A percentile compares a stretch with the other conserved stretches of the same genome.
Conservation (phyloP, 2,797 vertebrate genomes). For the Gallinago nigripennis region DNA sequence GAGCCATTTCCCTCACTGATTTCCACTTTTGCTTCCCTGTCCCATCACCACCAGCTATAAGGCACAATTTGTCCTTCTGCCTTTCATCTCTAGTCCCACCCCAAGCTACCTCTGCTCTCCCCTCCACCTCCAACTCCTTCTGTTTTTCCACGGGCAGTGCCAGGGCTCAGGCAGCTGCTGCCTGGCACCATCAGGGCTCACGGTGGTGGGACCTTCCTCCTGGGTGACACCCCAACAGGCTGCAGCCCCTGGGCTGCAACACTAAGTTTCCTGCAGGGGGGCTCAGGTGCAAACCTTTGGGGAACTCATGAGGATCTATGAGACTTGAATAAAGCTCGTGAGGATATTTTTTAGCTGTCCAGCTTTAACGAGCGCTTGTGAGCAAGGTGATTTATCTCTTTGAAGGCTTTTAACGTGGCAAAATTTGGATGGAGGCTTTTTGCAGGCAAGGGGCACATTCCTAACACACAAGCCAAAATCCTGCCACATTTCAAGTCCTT, state of each 20-base stretch:
- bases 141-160: neutral
- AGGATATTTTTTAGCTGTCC: neutral
- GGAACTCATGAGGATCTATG: accelerated
- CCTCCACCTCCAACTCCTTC: neutral
- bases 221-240: neutral
- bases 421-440: neutral
- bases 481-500: conserved; percentile 8
- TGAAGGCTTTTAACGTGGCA: neutral
- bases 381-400: neutral
- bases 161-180: neutral
- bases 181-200: accelerated
- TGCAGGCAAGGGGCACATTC: neutral
- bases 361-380: neutral
- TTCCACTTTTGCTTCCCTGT: neutral
- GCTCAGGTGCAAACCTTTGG: neutral
- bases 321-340: neutral
- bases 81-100: neutral
- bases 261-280: accelerated
- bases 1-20: neutral
- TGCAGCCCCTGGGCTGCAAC: neutral
- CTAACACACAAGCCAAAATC: neutral
- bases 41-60: neutral
- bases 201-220: neutral
- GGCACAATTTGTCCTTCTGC: neutral
- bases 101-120: neutral